Evolutionary conservation across 2,888 invertebrate genomes (phyloP).

Genomic region (Myopa tessellatipennis): DNA sequence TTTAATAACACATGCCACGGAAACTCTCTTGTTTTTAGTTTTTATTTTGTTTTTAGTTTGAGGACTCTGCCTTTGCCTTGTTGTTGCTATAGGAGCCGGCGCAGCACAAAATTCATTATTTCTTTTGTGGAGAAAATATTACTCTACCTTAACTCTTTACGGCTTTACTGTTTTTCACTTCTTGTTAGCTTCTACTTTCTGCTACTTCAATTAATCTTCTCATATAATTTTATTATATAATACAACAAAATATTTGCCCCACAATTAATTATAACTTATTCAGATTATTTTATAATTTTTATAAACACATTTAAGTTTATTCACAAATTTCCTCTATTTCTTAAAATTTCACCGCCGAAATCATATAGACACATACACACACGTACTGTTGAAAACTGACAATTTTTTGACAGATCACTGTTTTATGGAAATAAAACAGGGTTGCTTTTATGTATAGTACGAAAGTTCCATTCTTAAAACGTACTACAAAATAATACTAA

Average conservation of each 20-base stretch:
- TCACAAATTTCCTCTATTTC: background rate
- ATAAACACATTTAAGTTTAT: background rate
- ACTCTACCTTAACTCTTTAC: background rate
- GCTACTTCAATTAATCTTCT: background rate
- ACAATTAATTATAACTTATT: background rate
- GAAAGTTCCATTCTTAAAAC: no score
- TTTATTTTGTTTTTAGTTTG: background rate
- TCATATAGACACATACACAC: background rate
- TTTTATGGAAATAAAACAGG: background rate
- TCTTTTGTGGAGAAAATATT: no score
- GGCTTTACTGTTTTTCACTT: background rate
- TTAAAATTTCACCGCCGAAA: background rate
- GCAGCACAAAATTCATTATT: background rate
- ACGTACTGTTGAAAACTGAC: background rate
- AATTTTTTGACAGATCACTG: slow-evolving; percentile 3
- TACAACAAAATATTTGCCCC: background rate
- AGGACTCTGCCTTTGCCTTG: background rate
- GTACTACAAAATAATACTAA: no score
- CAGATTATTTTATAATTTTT: background rate
- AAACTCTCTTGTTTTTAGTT: background rate
- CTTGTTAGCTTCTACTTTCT: background rate
- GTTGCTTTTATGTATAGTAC: no score
- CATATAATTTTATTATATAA: background rate
- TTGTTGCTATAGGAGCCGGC: slow-evolving; percentile 9
- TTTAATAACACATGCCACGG: background rate